These are phyloP conservation scores for Pyrgilauda ruficollis DNA, from an alignment of 2,113 vertebrate genomes.

Conservation along the genomic window DNA sequence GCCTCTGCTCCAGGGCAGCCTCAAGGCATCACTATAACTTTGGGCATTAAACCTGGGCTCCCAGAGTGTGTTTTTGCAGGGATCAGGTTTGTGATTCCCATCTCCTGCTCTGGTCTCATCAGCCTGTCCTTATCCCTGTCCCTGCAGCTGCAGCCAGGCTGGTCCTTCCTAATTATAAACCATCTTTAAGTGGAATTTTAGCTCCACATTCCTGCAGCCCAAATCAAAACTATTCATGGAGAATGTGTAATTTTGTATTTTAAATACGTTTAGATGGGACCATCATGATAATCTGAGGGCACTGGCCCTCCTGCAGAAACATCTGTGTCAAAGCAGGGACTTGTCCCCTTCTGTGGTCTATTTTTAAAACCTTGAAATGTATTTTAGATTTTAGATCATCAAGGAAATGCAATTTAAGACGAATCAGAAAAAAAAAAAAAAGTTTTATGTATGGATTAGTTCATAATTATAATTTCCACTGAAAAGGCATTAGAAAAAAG, in stretches of 20 bases:
- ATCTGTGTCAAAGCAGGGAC: not conserved
- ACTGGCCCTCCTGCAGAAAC: not conserved
- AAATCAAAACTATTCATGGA: not conserved
- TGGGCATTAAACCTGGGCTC: rapidly evolving
- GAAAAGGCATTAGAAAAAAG: not conserved
- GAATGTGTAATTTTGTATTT: not conserved
- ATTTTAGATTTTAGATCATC: not conserved
- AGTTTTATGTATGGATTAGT: not conserved
- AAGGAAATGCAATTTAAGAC: not conserved
- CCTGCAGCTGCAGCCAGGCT: conserved; percentile 5
- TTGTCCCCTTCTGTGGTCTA: not conserved
- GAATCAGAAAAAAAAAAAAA: not conserved
- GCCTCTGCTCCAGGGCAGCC: rapidly evolving
- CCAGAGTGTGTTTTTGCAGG: not conserved
- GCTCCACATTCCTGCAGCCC: not conserved
- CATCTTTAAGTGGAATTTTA: not conserved
- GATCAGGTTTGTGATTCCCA: not conserved
- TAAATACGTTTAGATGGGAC: not conserved
- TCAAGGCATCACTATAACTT: not conserved
- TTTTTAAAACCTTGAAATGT: not conserved
- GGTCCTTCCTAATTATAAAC: not conserved
- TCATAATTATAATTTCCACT: not conserved
- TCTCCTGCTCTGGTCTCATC: not conserved
- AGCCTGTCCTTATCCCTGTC: not conserved
- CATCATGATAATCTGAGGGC: not conserved